These are phyloP conservation scores for Drosophila rellima DNA, from an alignment of 2,888 invertebrate species.

Conservation along the genomic window DNA sequence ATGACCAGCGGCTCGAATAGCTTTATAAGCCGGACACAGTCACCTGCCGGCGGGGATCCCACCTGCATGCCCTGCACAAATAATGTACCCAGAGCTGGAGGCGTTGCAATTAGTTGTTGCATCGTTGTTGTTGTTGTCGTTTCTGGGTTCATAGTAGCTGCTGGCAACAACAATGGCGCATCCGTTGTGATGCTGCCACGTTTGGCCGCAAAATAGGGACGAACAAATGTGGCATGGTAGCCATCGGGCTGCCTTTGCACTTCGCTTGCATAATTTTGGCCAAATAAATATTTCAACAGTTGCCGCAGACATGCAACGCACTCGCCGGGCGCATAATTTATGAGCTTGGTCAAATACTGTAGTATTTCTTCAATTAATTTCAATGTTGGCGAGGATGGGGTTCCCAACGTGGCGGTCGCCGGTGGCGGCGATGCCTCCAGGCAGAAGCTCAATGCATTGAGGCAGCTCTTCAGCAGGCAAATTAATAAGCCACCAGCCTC, in stretches of 20 bases:
- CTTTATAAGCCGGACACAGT: constrained; percentile 90
- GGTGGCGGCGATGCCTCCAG: constrained; percentile 75
- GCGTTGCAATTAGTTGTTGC: constrained; percentile 60
- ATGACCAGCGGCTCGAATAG: constrained; percentile 98
- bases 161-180: constrained; percentile 58
- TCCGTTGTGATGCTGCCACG: constrained; percentile 32
- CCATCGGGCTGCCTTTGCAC: constrained; percentile 58
- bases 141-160: constrained; percentile 29
- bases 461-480: constrained; percentile 83
- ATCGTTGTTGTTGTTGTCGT: constrained; percentile 25
- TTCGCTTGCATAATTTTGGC: constrained; percentile 88
- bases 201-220: constrained; percentile 67
- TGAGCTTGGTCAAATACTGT: constrained; percentile 89
- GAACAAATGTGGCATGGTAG: constrained; percentile 60
- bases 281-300: constrained; percentile 90
- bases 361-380: constrained; percentile 90
- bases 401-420: constrained; percentile 32
- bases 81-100: constrained; percentile 78
- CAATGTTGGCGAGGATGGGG: constrained; percentile 63
- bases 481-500: constrained; percentile 91
- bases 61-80: constrained; percentile 82
- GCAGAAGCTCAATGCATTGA: constrained; percentile 83
- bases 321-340: constrained; percentile 89
- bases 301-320: constrained; percentile 92
- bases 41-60: constrained; percentile 87